phyloP scores from a whole-genome alignment of 2,113 vertebrate species.

The Hyaena hyaena region DNA sequence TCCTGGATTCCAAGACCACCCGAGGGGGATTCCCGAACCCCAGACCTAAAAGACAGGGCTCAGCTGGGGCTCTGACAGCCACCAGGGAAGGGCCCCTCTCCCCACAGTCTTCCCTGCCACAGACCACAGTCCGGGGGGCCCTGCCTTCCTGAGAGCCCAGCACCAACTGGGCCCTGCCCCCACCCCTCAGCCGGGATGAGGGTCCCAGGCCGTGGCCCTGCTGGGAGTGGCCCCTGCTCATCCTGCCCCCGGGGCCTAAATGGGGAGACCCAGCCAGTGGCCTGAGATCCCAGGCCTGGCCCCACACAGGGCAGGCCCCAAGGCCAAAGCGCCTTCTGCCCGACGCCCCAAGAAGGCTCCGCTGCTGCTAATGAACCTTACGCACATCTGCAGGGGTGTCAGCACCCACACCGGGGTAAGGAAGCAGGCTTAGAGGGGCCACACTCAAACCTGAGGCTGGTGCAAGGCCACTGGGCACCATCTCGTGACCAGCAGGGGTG shows the following conservation, averaged over 20 bases:
- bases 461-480: background rate
- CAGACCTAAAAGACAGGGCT: background rate
- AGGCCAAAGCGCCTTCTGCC: too few species aligned
- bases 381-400: accelerated
- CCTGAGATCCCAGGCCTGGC: background rate
- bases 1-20: too few species aligned
- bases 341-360: background rate
- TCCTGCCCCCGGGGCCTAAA: background rate
- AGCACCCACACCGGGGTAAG: accelerated
- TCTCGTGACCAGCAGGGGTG: background rate
- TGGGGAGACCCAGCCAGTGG: accelerated
- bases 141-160: background rate
- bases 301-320: background rate
- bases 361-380: accelerated
- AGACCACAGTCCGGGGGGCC: background rate
- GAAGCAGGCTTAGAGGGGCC: background rate
- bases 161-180: accelerated
- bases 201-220: background rate
- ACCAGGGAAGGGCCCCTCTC: accelerated
- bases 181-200: background rate
- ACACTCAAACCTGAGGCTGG: accelerated
- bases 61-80: background rate
- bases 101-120: background rate
- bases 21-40: background rate
- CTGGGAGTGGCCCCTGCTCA: too few species aligned